phyloP scores from a whole-genome alignment of 2,888 invertebrate genomes.

The Nezara viridula region DNA sequence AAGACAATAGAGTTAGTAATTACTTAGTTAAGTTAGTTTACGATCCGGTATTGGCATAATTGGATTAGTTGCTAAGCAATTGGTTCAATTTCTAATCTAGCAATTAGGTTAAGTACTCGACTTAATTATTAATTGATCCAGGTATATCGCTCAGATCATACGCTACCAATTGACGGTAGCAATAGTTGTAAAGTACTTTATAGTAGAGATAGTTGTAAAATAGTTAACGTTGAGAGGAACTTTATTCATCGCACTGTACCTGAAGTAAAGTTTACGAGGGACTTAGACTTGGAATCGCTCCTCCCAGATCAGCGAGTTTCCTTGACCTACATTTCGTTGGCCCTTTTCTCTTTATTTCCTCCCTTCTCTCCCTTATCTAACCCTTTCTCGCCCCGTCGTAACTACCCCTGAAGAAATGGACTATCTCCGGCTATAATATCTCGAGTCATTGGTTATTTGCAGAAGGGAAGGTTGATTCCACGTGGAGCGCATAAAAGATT shows the following conservation, averaged over 20 bases:
- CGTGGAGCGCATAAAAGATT: neutral
- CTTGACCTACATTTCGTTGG: neutral
- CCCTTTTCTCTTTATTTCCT: conserved; percentile 9
- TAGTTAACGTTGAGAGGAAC: neutral
- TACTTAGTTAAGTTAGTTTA: too few species aligned
- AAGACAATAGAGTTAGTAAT: neutral
- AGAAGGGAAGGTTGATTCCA: neutral
- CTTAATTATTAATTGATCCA: neutral
- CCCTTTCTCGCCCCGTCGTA: neutral
- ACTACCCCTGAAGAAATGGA: conserved; percentile 10
- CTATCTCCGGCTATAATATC: conserved; percentile 15
- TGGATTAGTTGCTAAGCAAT: neutral
- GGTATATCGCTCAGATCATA: neutral
- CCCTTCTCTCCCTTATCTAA: neutral
- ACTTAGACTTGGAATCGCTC: neutral
- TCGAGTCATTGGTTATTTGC: conserved; percentile 16
- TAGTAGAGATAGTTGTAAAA: neutral
- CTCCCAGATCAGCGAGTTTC: neutral
- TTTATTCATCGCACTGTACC: neutral
- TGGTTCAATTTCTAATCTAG: neutral
- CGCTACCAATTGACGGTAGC: neutral
- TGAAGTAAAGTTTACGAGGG: neutral
- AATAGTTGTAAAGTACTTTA: neutral
- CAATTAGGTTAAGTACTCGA: conserved; percentile 2
- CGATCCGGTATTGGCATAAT: neutral